A percentile compares a stretch with the other conserved stretches of the same genome.
These are phyloP conservation scores for Halcyon malimbica DNA, from an alignment of 2,113 vertebrate genomes.

Conservation along the genomic window DNA sequence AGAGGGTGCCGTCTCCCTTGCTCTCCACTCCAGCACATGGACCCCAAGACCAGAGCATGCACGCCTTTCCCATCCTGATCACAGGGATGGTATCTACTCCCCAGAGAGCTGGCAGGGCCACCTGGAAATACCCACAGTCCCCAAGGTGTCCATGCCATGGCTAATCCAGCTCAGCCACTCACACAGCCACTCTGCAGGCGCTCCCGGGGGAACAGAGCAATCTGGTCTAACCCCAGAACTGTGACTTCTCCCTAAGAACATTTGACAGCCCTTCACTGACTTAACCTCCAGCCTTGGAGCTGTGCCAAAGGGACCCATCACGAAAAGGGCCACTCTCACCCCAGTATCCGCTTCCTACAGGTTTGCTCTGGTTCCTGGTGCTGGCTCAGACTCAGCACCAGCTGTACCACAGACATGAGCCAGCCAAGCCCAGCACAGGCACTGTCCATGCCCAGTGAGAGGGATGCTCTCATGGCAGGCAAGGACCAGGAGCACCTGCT, in stretches of 20 bases:
- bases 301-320: background rate
- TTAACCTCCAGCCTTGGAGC: background rate
- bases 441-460: fast-evolving
- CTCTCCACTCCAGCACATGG: fast-evolving
- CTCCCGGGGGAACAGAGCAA: background rate
- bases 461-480: too few species aligned
- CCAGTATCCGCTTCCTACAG: background rate
- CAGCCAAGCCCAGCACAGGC: fast-evolving
- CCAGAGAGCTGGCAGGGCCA: fast-evolving
- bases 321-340: fast-evolving
- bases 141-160: fast-evolving
- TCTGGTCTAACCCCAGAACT: fast-evolving
- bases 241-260: background rate
- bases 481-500: background rate
- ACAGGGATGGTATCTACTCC: background rate
- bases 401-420: fast-evolving
- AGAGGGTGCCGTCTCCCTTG: background rate
- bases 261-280: background rate
- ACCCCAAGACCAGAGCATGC: fast-evolving
- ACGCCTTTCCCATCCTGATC: background rate
- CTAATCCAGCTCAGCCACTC: background rate
- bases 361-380: background rate
- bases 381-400: background rate
- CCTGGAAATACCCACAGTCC: fast-evolving
- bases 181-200: background rate